Evolutionary conservation across 2,888 invertebrate genomes (phyloP), one percentile per base, ranked within the genome.

Genomic region (Sphinx pinastri): DNA sequence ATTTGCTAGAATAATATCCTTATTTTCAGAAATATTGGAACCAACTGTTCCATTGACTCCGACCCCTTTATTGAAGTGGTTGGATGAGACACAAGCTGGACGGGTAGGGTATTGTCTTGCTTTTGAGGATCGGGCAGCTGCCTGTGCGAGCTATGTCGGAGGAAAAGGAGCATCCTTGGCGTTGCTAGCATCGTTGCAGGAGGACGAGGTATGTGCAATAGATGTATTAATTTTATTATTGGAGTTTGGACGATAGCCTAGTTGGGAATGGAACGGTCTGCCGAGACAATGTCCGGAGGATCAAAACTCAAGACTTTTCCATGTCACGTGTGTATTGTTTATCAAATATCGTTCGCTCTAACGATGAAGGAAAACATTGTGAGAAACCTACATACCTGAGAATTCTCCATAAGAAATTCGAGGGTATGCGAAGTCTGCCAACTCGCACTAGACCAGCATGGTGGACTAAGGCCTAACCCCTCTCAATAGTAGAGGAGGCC

Each of bases 91-190:
- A 14, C 84, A 88, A 12, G 87, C 81, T 2, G 88, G 87, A 0
- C 69, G 76, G 0, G 85, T 86, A 6, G 80, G 82, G 0, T 89
- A 87, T 76, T 93, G 95, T 71, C 73, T 94, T 0, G 71, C 86
- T 0, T 94, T 96, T 45, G 86, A 89, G 10, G 92, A 93, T 13
- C 80, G 82, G 0, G 91, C 91, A 14, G 94, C 96, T 45, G 90
- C 93, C 38, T 95, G 95, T 73, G 87, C 95, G 0, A 84, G 87
- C 11, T 84, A 96, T 12, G 96, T 96, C 0, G 98, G 98, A 0
- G 97, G 97, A 0, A 98, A 98, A 87, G 97, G 97, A 12, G 95
- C 96, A 1, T 97, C 97, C 2, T 87, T 98, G 14, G 97, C 97
- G 0, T 85, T 96, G 55, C 88, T 98, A 63, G 82, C 88, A 12